Evolutionary conservation across 1,140 invertebrate genomes (phyloP), one percentile per base, ranked within the genome.

Genomic region (Drosophila oshimai): DNA sequence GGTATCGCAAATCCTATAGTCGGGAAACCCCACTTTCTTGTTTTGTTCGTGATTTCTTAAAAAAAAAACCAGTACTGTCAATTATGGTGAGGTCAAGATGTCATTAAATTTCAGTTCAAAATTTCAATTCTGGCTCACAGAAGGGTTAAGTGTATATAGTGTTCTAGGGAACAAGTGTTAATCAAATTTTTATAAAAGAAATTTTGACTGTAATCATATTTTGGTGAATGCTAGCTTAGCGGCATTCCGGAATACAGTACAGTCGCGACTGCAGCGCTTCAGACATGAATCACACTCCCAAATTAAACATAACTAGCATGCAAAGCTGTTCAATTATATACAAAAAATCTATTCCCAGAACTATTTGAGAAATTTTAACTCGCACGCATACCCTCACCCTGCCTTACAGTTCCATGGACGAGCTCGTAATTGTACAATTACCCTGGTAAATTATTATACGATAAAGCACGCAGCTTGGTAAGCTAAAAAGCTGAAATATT

Each of bases 371-470:
- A 57, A 55, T 58, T 61, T 57, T 41, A 29, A 34, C 46, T 26
- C 46, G 37, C 58, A 39, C 49, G 46, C 50, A 64, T 22, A 62
- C 41, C 33, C 33, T 12, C 28, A 62, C 41, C 33, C 33, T 12
- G 20, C 15, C 24, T 4, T 26, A 41, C 24, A 58, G 26, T 58
- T 20, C 53, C 26, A n/a, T 13, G 26, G 26, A 61, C 26, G 6
- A 58, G 58, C 26, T 22, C 42, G 61, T 87, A 87, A 86, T 86
- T 86, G 80, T 87, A 86, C 81, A 86, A 86, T 86, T 86, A 86
- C 72, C 62, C 53, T 10, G 73, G 51, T 72, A 86, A 86, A 77
- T 86, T 86, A 81, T 86, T 87, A 87, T 87, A 76, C 81, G 81
- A 86, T 86, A 87, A 74, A 74, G 68, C 81, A 87, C 72, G 81